Percentiles rank a stretch among this genome's conserved stretches.
Evolutionary conservation across 1,140 invertebrate genomes (phyloP).

Genomic region (Caenorhabditis remanei): DNA sequence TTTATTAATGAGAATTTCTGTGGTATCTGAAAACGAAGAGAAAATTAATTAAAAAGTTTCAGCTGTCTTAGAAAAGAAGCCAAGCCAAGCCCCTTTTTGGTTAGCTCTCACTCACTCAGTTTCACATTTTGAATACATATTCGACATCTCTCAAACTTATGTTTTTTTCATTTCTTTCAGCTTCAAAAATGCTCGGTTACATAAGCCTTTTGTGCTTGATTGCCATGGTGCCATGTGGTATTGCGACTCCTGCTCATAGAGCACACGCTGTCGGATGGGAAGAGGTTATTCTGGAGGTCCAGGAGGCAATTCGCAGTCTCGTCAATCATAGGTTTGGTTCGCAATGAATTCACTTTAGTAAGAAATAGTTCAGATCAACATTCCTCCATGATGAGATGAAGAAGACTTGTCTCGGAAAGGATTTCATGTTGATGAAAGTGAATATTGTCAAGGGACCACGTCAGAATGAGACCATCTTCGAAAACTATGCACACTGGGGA

Average conservation of each 20-base stretch:
- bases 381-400: constrained; percentile 34
- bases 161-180: not conserved
- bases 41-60: no score
- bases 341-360: no score
- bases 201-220: not conserved
- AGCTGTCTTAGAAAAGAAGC: no score
- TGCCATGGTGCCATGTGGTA: not conserved
- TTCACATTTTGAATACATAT: no score
- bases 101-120: no score
- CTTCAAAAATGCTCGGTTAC: not conserved
- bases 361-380: not conserved
- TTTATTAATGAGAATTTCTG: no score
- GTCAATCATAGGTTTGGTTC: constrained; percentile 43
- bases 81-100: no score
- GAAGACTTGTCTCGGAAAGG: constrained; percentile 20
- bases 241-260: not conserved
- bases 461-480: constrained; percentile 14
- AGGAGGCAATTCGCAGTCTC: not conserved
- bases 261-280: not conserved
- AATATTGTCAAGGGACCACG: constrained; percentile 18
- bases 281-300: constrained; percentile 19
- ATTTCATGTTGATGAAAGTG: constrained; percentile 33
- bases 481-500: constrained; percentile 32
- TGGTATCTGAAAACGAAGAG: no score
- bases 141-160: no score